These are phyloP conservation scores for Sebastiscus tertius DNA, from an alignment of 2,797 vertebrate genomes.

Conservation along the genomic window DNA sequence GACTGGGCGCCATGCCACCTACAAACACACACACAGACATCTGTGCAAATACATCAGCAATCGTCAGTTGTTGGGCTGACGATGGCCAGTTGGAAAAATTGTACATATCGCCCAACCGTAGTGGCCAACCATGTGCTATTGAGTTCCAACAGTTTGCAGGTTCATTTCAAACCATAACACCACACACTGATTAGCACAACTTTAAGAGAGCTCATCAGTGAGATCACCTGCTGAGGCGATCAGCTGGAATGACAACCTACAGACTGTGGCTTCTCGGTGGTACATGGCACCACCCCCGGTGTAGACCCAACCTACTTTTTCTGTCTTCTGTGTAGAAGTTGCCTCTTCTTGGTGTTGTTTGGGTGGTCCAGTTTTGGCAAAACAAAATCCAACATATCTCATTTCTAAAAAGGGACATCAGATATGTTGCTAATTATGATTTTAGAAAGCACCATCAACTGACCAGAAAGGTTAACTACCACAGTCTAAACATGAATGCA, in stretches of 20 bases:
- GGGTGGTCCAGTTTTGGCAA: neutral
- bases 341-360: neutral
- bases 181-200: neutral
- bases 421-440: neutral
- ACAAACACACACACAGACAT: no score
- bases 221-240: constrained; percentile 4
- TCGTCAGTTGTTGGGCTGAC: no score
- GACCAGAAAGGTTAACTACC: neutral
- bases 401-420: neutral
- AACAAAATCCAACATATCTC: neutral
- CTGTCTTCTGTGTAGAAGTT: neutral
- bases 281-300: neutral
- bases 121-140: neutral
- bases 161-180: constrained; percentile 7
- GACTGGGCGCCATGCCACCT: no score
- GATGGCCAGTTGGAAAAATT: no score
- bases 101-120: no score
- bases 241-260: neutral
- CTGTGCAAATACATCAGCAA: no score
- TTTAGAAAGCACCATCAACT: neutral
- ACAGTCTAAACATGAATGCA: neutral
- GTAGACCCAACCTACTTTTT: neutral
- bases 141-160: neutral
- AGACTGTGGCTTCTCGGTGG: neutral
- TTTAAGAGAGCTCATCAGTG: neutral